Base-by-base conservation (phyloP, 2,888 invertebrate genomes). In the Gortyna flavago region DNA sequence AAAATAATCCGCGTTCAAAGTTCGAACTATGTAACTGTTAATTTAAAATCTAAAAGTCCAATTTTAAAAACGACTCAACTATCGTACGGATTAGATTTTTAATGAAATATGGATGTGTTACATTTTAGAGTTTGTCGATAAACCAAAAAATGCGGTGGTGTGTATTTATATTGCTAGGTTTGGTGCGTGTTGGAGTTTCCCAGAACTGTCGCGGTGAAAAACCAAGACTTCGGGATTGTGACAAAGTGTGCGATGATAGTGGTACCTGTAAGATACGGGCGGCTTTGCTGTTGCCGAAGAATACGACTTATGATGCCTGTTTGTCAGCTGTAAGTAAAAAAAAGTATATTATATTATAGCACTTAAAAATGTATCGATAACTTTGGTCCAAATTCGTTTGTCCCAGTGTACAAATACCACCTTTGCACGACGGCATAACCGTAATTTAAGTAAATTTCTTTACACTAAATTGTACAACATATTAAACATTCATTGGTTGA, bases 231-330 rank as follows among this genome's bases (percentile, higher is more conserved):
- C 91, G 95, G 35, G 90, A 91, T 2, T 97, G 97, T 88, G 97
- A 97, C 85, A 92, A 94, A 66, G 87, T 97, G 59, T 97, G 97
- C 86, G 95, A 95, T 83, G 90, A 88, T 3, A 89, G 94, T 61
- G 96, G 96, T 9, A 92, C 91, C 9, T 98, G 98, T 90, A 97
- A 97, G 66, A 96, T 98, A 64, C 96, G 97, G 72, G 97, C 97
- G 0, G 97, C 97, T 3, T 95, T 98, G 35, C 93, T 98, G 81
- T 92, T 98, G 77, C 98, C 98, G 0, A 96, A 97, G 73, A 97
- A 97, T 88, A 94, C 96, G 41, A 92, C 93, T 0, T 97, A 96
- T 70, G 96, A 97, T 83, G 97, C 97, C 32, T 97, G 97, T 77
- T 93, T 97, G 91, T 94, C 95, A 25, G 96, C 93, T 87, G 97